Base-by-base conservation (phyloP, 1,140 invertebrate genomes). In the Hylyphantes graminicola region DNA sequence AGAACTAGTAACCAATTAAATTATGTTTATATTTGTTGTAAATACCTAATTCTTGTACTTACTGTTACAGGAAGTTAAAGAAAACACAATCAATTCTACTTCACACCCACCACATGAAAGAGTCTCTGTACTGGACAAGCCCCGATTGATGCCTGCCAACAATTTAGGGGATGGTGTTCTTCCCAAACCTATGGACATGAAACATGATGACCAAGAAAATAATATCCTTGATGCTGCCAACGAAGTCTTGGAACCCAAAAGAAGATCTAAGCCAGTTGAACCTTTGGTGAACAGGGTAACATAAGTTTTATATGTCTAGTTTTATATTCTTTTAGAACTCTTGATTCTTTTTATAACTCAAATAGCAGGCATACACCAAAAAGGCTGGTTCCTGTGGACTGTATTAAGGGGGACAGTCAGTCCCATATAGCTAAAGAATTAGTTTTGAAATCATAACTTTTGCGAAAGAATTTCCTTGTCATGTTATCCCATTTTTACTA, bases 151-250 rank as follows among this genome's bases (percentile, higher is more conserved):
- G 55, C 72, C 80, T 13, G 72, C 10, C 11, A 74, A 74, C 55
- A 51, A 55, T 67, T 8, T 67, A 51, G 80, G 70, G n/a, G 80
- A 74, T 59, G 80, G 80, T n/a, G 80, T 83, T 54, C 80, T 83
- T 17, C 80, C 80, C 0, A 83, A 83, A 75, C 80, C 80, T 10
- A 0, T 74, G 9, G 80, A 83, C 0, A 1, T 73, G 17, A 81
- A 81, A 72, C 35, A 35, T 35, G 15, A 57, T 59, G 63, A 55
- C 2, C 10, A 11, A 4, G 21, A 21, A 7, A 54, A 67, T 15
- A 80, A 83, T 55, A 72, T 74, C 50, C 48, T 75, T 19, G 70
- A 74, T 83, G 72, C 70, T 19, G 72, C 70, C 17, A 12, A 74
- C 48, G 80, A 83, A 75, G 17, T 83, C 1, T 48, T n/a, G n/a